Evolutionary conservation across 1,140 invertebrate genomes (phyloP).

Genomic region (Drosophila parvula): DNA sequence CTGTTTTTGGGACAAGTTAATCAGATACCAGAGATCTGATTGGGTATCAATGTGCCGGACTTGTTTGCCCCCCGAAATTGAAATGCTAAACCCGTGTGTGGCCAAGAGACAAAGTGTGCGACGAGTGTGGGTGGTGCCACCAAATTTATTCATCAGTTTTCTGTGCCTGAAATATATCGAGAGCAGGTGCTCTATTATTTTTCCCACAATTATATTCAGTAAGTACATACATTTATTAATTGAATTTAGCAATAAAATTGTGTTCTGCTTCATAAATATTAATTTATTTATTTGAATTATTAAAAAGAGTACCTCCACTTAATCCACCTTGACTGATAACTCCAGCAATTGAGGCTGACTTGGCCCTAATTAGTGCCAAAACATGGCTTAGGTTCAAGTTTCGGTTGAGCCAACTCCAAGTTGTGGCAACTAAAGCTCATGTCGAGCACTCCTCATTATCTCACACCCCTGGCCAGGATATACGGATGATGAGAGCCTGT

Average conservation of each 20-base stretch:
- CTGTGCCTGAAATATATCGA: background rate
- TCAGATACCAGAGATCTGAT: conserved; percentile 33
- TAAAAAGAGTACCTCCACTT: background rate
- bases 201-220: too few species aligned
- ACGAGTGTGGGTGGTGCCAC: background rate
- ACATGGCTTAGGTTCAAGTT: background rate
- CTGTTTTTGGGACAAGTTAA: conserved; percentile 42
- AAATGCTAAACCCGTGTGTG: conserved; percentile 22
- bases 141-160: background rate
- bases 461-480: background rate
- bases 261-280: too few species aligned
- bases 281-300: too few species aligned
- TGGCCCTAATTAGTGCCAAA: conserved; percentile 23
- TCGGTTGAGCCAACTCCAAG: conserved; percentile 3
- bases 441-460: conserved; percentile 59
- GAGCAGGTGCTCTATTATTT: too few species aligned
- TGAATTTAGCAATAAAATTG: too few species aligned
- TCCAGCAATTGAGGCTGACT: conserved; percentile 4
- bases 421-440: conserved; percentile 37
- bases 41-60: conserved; percentile 26
- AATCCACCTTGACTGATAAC: background rate
- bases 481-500: background rate
- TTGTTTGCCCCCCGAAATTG: conserved; percentile 33
- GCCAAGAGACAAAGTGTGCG: background rate
- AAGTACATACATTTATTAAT: too few species aligned